Evolutionary conservation across 2,797 vertebrate species (phyloP).

Genomic region (Spondyliosoma cantharus): DNA sequence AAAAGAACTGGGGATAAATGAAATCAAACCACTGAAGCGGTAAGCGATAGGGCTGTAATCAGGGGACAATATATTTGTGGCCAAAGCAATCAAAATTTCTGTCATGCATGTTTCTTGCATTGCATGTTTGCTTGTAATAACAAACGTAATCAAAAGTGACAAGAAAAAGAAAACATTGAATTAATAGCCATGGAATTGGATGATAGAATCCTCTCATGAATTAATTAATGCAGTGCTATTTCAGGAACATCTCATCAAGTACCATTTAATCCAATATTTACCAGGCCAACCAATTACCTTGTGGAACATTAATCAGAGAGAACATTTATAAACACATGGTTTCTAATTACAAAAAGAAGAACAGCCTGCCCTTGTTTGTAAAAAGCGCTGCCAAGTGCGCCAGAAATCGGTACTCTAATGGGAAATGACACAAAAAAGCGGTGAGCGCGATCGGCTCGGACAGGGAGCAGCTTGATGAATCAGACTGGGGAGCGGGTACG

Average conservation of each 20-base stretch:
- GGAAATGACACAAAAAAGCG: slow-evolving; percentile 52
- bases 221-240: slow-evolving; percentile 70
- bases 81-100: slow-evolving; percentile 53
- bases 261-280: slow-evolving; percentile 71
- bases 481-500: slow-evolving; percentile 34
- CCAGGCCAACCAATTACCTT: slow-evolving; percentile 69
- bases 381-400: slow-evolving; percentile 34
- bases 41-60: slow-evolving; percentile 28
- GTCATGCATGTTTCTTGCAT: slow-evolving; percentile 49
- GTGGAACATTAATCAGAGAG: slow-evolving; percentile 68
- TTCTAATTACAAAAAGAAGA: slow-evolving; percentile 71
- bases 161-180: slow-evolving; percentile 46
- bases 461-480: slow-evolving; percentile 62
- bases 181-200: slow-evolving; percentile 65
- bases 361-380: slow-evolving; percentile 66
- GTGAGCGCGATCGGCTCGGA: slow-evolving; percentile 39
- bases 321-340: slow-evolving; percentile 67
- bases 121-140: slow-evolving; percentile 35
- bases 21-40: slow-evolving; percentile 1
- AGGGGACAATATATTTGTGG: slow-evolving; percentile 17
- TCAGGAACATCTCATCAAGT: slow-evolving; percentile 71
- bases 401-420: slow-evolving; percentile 51
- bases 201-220: slow-evolving; percentile 67
- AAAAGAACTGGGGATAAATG: slow-evolving; percentile 3
- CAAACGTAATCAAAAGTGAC: slow-evolving; percentile 65